These are phyloP conservation scores for Agrotis exclamationis DNA, from an alignment of 2,888 invertebrate genomes.

Conservation along the genomic window DNA sequence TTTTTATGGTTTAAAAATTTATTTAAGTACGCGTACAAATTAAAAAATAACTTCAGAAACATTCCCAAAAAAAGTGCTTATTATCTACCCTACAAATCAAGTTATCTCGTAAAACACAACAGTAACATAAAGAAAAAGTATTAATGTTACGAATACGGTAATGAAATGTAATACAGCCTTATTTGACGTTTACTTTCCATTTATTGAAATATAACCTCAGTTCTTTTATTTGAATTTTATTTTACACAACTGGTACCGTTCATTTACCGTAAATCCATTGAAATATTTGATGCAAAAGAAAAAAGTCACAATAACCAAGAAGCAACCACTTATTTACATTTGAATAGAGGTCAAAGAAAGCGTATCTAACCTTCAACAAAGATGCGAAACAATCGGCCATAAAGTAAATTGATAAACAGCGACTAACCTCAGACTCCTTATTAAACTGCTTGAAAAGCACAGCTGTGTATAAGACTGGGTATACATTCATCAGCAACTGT, in stretches of 20 bases:
- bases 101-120: conserved; percentile 7
- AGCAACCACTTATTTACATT: conserved; percentile 25
- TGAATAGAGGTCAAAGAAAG: conserved; percentile 73
- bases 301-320: conserved; percentile 1
- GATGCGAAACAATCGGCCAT: conserved; percentile 53
- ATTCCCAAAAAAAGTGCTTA: background rate
- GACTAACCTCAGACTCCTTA: conserved; percentile 37
- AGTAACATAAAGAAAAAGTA: conserved; percentile 15
- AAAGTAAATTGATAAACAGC: conserved; percentile 53
- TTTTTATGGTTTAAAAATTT: too few species aligned
- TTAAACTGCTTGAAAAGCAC: conserved; percentile 36
- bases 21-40: too few species aligned
- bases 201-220: conserved; percentile 31
- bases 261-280: background rate
- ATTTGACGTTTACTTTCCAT: conserved; percentile 31
- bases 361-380: conserved; percentile 58
- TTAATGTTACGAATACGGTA: conserved; percentile 17
- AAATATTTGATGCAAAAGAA: conserved; percentile 10
- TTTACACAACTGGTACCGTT: background rate
- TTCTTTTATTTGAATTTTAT: conserved; percentile 18
- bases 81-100: conserved; percentile 18
- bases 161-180: conserved; percentile 23
- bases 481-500: background rate
- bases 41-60: too few species aligned
- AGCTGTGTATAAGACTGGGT: conserved; percentile 14